Conservation (phyloP, 2,797 vertebrate species). For the Lagodon rhomboides region DNA sequence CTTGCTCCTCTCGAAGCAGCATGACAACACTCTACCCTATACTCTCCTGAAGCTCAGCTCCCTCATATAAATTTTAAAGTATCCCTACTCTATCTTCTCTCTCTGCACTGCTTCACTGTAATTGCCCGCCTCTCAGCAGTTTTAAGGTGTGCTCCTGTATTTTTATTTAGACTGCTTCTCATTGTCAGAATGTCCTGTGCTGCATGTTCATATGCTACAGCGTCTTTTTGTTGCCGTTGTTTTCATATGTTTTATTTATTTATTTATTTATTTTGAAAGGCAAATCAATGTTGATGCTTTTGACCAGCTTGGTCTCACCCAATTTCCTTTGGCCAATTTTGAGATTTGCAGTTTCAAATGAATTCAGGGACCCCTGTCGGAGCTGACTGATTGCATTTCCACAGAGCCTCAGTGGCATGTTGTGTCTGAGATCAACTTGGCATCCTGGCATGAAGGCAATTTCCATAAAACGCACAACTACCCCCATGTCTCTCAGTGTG, state of each 20-base stretch:
- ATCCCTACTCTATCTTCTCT: neutral
- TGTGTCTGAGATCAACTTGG: constrained; percentile 73
- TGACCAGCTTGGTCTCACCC: constrained; percentile 61
- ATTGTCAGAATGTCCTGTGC: constrained; percentile 21
- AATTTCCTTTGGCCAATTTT: constrained; percentile 74
- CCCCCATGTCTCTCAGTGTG: constrained; percentile 54
- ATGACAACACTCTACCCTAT: constrained; percentile 11
- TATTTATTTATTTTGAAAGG: constrained; percentile 26
- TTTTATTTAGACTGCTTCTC: constrained; percentile 20
- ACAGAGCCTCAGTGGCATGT: constrained; percentile 70
- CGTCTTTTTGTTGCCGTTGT: neutral
- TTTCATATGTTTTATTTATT: neutral
- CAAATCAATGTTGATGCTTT: constrained; percentile 64
- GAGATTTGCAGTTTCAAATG: constrained; percentile 73
- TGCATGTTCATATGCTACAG: neutral
- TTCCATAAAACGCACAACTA: constrained; percentile 75
- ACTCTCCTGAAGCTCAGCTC: constrained; percentile 15
- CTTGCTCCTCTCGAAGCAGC: constrained; percentile 34
- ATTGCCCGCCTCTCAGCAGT: constrained; percentile 34
- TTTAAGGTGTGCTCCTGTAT: constrained; percentile 11
- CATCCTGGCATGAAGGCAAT: constrained; percentile 73
- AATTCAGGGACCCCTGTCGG: constrained; percentile 69
- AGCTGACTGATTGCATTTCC: constrained; percentile 80
- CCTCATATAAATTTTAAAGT: constrained; percentile 10
- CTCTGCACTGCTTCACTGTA: constrained; percentile 12